phyloP scores from a whole-genome alignment of 2,113 vertebrate genomes.

The Cebidichthys violaceus region DNA sequence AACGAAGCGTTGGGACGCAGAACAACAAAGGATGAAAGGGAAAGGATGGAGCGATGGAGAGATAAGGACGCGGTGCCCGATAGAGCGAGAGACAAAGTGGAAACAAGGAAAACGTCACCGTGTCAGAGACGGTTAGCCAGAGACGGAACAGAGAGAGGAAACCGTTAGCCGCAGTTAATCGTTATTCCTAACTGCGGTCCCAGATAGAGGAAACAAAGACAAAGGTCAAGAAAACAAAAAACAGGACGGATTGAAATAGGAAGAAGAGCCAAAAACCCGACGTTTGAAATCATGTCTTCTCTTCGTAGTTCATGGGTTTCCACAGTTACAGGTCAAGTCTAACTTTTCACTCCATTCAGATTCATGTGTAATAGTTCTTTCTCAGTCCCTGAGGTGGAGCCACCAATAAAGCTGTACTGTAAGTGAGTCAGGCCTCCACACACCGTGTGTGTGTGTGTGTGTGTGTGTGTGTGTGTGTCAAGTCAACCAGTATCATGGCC shows the following conservation, averaged over 20 bases:
- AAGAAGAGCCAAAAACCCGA: background rate
- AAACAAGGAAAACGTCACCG: slow-evolving; percentile 66
- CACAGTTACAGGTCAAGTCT: background rate
- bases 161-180: slow-evolving; percentile 14
- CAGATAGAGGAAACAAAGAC: slow-evolving; percentile 3
- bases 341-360: slow-evolving; percentile 16
- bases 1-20: slow-evolving; percentile 55
- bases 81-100: slow-evolving; percentile 44
- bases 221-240: slow-evolving; percentile 60
- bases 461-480: slow-evolving; percentile 26
- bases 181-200: slow-evolving; percentile 32
- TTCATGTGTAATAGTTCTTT: slow-evolving; percentile 39
- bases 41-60: slow-evolving; percentile 54
- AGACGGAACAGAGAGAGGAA: slow-evolving; percentile 45
- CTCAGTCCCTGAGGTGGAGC: slow-evolving; percentile 13
- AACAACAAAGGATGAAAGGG: slow-evolving; percentile 71
- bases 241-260: background rate
- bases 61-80: slow-evolving; percentile 48
- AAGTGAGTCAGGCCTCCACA: slow-evolving; percentile 33
- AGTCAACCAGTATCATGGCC: slow-evolving; percentile 31
- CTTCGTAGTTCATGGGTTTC: slow-evolving; percentile 43
- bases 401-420: slow-evolving; percentile 44
- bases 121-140: slow-evolving; percentile 40
- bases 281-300: slow-evolving; percentile 30
- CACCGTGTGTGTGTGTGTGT: slow-evolving; percentile 11